Evolutionary conservation across 2,113 vertebrate species (phyloP).

Genomic region (Pterocles gutturalis): DNA sequence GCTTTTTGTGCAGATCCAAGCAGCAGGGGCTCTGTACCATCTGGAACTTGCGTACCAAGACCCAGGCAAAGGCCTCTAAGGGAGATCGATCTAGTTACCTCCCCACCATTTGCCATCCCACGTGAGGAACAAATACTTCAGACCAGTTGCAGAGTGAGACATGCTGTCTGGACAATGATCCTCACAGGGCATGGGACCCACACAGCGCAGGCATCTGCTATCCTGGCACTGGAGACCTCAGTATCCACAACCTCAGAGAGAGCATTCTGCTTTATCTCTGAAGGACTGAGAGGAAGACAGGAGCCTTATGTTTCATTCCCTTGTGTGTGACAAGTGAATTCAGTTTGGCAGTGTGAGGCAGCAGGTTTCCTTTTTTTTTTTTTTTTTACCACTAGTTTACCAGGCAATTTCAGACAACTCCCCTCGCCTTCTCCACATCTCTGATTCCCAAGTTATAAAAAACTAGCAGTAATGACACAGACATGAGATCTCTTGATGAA

Average conservation of each 20-base stretch:
- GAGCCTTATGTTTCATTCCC: slow-evolving; percentile 22
- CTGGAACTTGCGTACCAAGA: slow-evolving; percentile 47
- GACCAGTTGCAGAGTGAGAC: slow-evolving; percentile 32
- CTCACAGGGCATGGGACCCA: slow-evolving; percentile 4
- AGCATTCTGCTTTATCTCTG: slow-evolving; percentile 25
- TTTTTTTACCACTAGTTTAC: not conserved
- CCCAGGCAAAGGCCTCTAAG: slow-evolving; percentile 34
- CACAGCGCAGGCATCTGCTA: slow-evolving; percentile 38
- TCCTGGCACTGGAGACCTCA: slow-evolving; percentile 22
- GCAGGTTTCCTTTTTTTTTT: not conserved
- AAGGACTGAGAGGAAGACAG: slow-evolving; percentile 31
- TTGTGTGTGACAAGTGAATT: not conserved
- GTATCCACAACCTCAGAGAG: not conserved
- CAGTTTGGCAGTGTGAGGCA: slow-evolving; percentile 10
- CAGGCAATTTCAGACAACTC: not conserved
- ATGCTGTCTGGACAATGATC: slow-evolving; percentile 51
- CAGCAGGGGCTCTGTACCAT: slow-evolving; percentile 69
- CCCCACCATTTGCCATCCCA: slow-evolving; percentile 20
- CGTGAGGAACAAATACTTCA: not conserved
- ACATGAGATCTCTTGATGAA: not conserved
- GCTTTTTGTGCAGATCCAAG: slow-evolving; percentile 50
- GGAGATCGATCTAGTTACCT: slow-evolving; percentile 40
- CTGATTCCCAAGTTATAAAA: not conserved
- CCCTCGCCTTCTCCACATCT: not conserved
- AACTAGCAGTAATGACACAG: not conserved